phyloP scores from a whole-genome alignment of 1,140 invertebrate species.

The Eupeodes corollae region DNA sequence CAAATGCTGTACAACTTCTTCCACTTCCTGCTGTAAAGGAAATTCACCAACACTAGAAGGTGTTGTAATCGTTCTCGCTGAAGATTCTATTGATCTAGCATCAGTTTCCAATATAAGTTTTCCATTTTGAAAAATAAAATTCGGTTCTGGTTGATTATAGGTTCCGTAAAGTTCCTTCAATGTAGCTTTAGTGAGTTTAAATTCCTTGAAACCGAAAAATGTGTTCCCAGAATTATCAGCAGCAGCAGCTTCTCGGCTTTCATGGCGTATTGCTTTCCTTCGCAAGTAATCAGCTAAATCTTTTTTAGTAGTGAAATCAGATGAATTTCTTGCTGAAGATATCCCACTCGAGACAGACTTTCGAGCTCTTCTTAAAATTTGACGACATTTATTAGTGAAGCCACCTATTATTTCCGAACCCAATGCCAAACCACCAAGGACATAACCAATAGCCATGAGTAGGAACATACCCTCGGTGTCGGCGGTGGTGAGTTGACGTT shows the following conservation, averaged over 20 bases:
- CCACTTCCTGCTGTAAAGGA: too few species aligned
- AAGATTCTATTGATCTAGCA: slow-evolving; percentile 1
- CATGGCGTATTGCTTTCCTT: slow-evolving; percentile 12
- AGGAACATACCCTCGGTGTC: slow-evolving; percentile 71
- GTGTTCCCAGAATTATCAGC: slow-evolving; percentile 14
- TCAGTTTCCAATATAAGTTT: slow-evolving; percentile 9
- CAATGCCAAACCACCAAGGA: slow-evolving; percentile 44
- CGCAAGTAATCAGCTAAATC: slow-evolving; percentile 9
- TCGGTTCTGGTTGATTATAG: slow-evolving; percentile 9
- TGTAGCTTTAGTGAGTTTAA: slow-evolving; percentile 28
- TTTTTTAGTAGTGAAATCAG: not conserved
- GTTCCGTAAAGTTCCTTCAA: slow-evolving; percentile 25
- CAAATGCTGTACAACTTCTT: too few species aligned
- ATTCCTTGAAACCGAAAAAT: slow-evolving; percentile 24
- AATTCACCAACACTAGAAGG: not conserved
- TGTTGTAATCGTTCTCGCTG: too few species aligned
- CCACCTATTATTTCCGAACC: slow-evolving; percentile 53
- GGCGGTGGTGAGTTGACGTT: slow-evolving; percentile 55
- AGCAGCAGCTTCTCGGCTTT: slow-evolving; percentile 8
- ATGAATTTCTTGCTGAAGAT: slow-evolving; percentile 21
- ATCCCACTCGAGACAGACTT: slow-evolving; percentile 20
- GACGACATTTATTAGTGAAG: slow-evolving; percentile 44
- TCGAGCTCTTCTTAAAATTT: slow-evolving; percentile 24
- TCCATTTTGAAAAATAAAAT: slow-evolving; percentile 7
- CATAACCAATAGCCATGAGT: slow-evolving; percentile 52